Evolutionary conservation across 2,113 vertebrate species (phyloP).

Genomic region (Mungos mungo): DNA sequence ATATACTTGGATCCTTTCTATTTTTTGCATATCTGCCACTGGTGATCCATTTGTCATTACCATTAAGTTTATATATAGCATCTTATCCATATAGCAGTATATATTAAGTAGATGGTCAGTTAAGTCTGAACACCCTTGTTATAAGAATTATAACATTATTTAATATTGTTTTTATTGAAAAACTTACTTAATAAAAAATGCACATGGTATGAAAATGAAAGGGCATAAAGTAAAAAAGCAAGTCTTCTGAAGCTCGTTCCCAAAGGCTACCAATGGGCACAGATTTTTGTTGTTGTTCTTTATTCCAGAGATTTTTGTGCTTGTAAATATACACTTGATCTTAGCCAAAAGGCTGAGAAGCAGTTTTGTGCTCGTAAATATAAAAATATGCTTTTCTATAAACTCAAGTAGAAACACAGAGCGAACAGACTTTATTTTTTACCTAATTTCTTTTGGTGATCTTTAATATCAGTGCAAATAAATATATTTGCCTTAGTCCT

Average conservation of each 20-base stretch:
- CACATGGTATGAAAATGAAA: background rate
- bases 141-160: background rate
- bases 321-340: background rate
- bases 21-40: background rate
- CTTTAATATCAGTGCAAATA: background rate
- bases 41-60: background rate
- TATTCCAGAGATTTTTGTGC: background rate
- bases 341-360: too few relatives aligned
- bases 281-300: background rate
- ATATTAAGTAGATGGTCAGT: background rate
- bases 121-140: background rate
- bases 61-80: background rate
- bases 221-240: background rate
- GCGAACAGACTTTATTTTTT: background rate
- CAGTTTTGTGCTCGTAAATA: background rate
- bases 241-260: background rate
- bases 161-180: background rate
- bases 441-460: background rate
- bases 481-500: background rate
- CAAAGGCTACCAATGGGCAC: background rate
- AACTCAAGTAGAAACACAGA: background rate
- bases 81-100: background rate
- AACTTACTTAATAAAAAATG: background rate
- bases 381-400: background rate
- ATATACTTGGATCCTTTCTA: background rate